Base-by-base conservation (phyloP, 2,888 invertebrate genomes). In the Amphipoea lucens region DNA sequence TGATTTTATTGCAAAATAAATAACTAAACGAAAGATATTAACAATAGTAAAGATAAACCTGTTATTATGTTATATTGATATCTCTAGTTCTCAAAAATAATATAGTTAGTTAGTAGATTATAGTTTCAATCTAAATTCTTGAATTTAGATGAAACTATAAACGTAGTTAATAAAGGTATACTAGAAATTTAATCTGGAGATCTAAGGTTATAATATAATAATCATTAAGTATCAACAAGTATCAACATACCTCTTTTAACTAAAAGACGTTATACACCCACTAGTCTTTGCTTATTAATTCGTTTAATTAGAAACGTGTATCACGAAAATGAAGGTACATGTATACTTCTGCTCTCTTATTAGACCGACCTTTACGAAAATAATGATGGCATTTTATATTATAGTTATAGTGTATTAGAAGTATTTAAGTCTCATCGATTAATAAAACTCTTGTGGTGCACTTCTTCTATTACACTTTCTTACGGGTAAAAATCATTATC, bases 151-250 rank as follows among this genome's bases (percentile, higher is more conserved):
- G 20, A 65, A 67, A 76, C 60, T 71, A n/a, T 63, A 48, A 79
- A 63, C 51, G 29, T 40, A 48, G 12, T n/a, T n/a, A 69, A 76
- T 65, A 63, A 70, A 77, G 63, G 69, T 60, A n/a, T 42, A 45
- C 45, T 42, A 6, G 67, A 23, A 81, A 81, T 81, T 74, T 74
- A 76, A 77, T 76, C 42, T 72, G 4, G 42, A 76, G 67, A 74
- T 70, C 45, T 62, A 62, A 67, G 48, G 63, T 68, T 54, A 65
- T 40, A 6, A 63, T 69, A 23, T 11, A 12, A 36, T 36, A 23
- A 23, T 36, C 40, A 36, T 70, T 7, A 29, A 60, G 11, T 45
- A 57, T 9, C 9, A 54, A 45, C 20, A 29, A 60, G 11, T 45
- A 57, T 9, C 9, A 54, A 45, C 20, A 20, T 40, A 29, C 6